Conservation (phyloP, 2,888 invertebrate species). For the Caradrina clavipalpis region DNA sequence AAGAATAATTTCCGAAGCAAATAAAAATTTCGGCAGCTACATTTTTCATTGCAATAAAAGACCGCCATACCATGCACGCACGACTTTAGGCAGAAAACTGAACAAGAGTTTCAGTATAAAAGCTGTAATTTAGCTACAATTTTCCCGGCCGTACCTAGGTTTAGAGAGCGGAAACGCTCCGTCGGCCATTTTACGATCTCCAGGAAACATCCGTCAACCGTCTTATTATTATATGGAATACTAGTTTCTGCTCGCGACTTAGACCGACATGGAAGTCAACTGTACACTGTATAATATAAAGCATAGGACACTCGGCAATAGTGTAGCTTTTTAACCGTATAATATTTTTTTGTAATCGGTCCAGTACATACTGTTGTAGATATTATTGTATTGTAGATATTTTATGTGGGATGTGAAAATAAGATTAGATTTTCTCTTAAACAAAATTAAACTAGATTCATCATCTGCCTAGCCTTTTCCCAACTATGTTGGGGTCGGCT, state of each 20-base stretch:
- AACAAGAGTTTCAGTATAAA: slow-evolving; percentile 12
- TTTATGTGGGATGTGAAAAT: too few relatives aligned
- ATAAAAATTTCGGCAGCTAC: neutral
- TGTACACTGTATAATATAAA: too few relatives aligned
- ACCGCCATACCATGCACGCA: neutral
- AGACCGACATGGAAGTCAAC: neutral
- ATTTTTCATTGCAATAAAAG: neutral
- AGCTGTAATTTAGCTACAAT: slow-evolving; percentile 31
- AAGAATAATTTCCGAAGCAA: neutral
- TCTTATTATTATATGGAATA: slow-evolving; percentile 16
- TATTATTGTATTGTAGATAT: too few relatives aligned
- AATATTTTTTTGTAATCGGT: too few relatives aligned
- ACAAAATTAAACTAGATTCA: too few relatives aligned
- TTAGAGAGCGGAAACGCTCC: slow-evolving; percentile 36
- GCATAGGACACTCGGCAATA: too few relatives aligned
- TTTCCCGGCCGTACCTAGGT: slow-evolving; percentile 9
- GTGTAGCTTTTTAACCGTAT: too few relatives aligned
- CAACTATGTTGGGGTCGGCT: too few relatives aligned
- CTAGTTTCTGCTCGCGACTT: neutral
- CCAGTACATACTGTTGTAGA: too few relatives aligned
- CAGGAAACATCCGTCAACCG: slow-evolving; percentile 13
- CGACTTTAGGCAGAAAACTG: neutral
- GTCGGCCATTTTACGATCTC: slow-evolving; percentile 50
- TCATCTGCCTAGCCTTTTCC: too few relatives aligned
- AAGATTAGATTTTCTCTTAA: too few relatives aligned